Percentiles rank a stretch among this genome's conserved stretches.
Evolutionary conservation across 2,113 vertebrate genomes (phyloP).

Genomic region (Smithornis capensis): DNA sequence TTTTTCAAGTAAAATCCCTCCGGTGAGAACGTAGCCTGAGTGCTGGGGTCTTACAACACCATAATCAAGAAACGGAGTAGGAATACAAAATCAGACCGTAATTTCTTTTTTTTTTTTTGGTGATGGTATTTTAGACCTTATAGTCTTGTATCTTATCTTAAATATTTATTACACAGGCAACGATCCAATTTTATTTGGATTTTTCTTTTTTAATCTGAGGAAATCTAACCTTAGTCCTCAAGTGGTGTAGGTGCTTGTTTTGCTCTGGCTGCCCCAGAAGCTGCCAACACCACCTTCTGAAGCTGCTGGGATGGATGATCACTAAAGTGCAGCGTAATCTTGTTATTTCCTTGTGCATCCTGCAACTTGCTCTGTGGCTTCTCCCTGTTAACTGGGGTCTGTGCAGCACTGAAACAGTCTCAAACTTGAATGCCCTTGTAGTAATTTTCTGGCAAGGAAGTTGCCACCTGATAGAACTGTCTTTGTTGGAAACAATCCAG

Average conservation of each 20-base stretch:
- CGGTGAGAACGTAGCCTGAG: neutral
- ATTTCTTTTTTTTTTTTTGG: neutral
- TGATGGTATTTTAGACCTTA: neutral
- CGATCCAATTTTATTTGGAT: neutral
- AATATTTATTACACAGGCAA: neutral
- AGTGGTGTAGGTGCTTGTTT: neutral
- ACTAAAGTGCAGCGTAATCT: neutral
- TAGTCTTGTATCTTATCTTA: neutral
- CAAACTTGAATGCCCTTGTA: neutral
- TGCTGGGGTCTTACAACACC: neutral
- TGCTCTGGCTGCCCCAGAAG: neutral
- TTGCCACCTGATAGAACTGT: neutral
- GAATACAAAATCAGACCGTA: neutral
- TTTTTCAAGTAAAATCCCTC: neutral
- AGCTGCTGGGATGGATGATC: neutral
- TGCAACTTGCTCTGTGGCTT: neutral
- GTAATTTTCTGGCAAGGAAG: neutral
- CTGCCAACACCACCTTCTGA: neutral
- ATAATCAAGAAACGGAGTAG: neutral
- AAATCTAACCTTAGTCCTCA: neutral
- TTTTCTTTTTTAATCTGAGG: neutral
- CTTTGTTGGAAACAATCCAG: neutral
- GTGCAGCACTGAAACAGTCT: neutral
- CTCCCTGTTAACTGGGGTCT: neutral
- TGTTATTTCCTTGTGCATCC: neutral